phyloP scores from a whole-genome alignment of 2,888 invertebrate genomes.

The Drosophila histrio region DNA sequence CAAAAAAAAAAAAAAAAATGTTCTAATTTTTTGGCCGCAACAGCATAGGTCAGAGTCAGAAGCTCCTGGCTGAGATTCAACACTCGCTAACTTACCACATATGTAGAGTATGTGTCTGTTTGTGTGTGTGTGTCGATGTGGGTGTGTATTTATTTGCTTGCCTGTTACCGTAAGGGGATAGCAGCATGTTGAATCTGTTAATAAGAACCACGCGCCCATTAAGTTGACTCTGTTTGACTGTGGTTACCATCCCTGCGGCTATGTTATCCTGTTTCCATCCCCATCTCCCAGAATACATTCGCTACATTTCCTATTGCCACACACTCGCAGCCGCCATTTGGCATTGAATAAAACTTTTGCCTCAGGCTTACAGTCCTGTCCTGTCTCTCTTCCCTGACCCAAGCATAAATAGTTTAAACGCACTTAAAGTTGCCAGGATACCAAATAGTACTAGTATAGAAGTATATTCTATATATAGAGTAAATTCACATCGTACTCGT shows the following conservation, averaged over 20 bases:
- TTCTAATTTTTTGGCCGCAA: slow-evolving; percentile 31
- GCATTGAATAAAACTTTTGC: slow-evolving; percentile 54
- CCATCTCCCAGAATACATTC: slow-evolving; percentile 2
- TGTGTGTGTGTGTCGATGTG: slow-evolving; percentile 10
- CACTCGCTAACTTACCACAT: slow-evolving; percentile 13
- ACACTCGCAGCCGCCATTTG: slow-evolving; percentile 29
- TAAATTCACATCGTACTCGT: slow-evolving; percentile 7
- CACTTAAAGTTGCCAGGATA: slow-evolving; percentile 45
- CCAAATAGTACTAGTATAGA: slow-evolving; percentile 3
- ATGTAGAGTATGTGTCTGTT: slow-evolving; percentile 8
- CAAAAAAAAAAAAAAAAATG: slow-evolving; percentile 47
- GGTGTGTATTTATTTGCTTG: slow-evolving; percentile 17
- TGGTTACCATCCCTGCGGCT: slow-evolving; percentile 21
- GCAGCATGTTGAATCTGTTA: slow-evolving; percentile 69
- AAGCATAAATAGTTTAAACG: slow-evolving; percentile 63
- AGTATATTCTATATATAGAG: slow-evolving; percentile 4
- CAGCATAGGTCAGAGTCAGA: slow-evolving; percentile 48
- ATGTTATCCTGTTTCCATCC: neutral
- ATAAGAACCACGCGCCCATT: slow-evolving; percentile 72
- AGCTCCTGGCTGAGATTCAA: slow-evolving; percentile 32
- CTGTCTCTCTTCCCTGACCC: neutral
- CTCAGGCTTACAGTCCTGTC: neutral
- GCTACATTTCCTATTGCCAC: slow-evolving; percentile 9
- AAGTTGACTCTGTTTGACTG: slow-evolving; percentile 46
- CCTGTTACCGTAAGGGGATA: slow-evolving; percentile 11